A percentile compares a stretch with the other conserved stretches of the same genome.
Conservation (phyloP, 2,888 invertebrate genomes). For the Dryomyza anilis region DNA sequence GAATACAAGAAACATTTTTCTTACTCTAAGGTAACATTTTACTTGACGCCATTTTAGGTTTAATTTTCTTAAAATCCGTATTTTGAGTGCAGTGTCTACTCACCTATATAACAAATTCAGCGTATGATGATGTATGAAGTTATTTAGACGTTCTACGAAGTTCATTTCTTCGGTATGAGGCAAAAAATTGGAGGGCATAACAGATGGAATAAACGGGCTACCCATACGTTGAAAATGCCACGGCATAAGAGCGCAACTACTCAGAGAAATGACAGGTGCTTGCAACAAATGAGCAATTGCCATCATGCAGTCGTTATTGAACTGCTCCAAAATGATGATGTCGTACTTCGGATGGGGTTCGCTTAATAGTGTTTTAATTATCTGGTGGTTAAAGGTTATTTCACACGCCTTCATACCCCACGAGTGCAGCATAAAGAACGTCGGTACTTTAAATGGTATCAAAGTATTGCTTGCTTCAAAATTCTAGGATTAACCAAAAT, state of each 20-base stretch:
- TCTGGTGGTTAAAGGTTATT: conserved; percentile 38
- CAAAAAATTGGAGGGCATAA: conserved; percentile 63
- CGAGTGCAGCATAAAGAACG: conserved; percentile 49
- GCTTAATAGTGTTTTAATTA: not conserved
- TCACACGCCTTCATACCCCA: conserved; percentile 49
- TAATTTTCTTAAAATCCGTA: too few relatives aligned
- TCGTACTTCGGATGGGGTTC: conserved; percentile 64
- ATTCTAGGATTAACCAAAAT: conserved; percentile 27
- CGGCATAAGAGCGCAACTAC: conserved; percentile 67
- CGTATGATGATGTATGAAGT: conserved; percentile 51
- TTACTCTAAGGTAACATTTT: too few relatives aligned
- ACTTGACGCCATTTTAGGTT: too few relatives aligned
- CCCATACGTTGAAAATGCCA: conserved; percentile 65
- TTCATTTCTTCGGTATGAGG: conserved; percentile 60
- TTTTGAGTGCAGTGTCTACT: conserved; percentile 16
- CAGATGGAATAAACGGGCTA: conserved; percentile 65
- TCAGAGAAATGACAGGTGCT: conserved; percentile 66
- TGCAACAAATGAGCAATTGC: conserved; percentile 68
- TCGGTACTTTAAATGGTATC: conserved; percentile 43
- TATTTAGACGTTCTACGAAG: conserved; percentile 59
- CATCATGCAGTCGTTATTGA: conserved; percentile 72
- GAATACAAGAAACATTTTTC: too few relatives aligned
- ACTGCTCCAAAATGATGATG: conserved; percentile 70
- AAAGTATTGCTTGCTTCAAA: conserved; percentile 33
- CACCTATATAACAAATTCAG: conserved; percentile 46